phyloP scores from a whole-genome alignment of 2,113 vertebrate species.

The Oreamnos americanus region DNA sequence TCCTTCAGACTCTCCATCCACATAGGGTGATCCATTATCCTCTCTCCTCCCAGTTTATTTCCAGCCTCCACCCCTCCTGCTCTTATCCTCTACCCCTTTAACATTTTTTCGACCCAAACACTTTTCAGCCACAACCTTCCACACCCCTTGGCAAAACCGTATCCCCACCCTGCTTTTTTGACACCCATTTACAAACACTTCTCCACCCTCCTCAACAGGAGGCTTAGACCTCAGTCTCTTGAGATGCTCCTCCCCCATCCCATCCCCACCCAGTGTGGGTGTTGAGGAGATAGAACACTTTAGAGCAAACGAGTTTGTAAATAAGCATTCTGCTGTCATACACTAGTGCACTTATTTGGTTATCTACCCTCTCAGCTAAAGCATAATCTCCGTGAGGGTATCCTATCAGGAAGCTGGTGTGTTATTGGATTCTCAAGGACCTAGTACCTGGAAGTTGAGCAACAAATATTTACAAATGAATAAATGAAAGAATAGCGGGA shows the following conservation, averaged over 20 bases:
- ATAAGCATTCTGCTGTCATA: neutral
- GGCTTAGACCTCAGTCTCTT: neutral
- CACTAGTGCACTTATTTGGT: neutral
- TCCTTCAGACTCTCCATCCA: neutral
- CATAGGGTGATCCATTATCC: neutral
- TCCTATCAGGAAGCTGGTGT: neutral
- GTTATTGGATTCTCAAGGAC: neutral
- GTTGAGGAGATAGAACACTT: neutral
- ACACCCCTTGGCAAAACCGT: neutral
- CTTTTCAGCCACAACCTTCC: constrained; percentile 47
- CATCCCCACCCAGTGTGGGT: neutral
- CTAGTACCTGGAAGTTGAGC: neutral
- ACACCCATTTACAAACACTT: constrained; percentile 44
- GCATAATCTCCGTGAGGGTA: neutral
- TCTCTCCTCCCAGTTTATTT: neutral
- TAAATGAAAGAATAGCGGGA: neutral
- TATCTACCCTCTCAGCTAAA: neutral
- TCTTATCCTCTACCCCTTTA: neutral
- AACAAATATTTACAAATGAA: neutral
- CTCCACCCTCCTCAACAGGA: constrained; percentile 37
- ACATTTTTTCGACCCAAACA: constrained; percentile 17
- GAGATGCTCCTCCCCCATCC: neutral
- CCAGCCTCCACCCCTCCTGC: neutral
- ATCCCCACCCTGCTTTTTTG: constrained; percentile 56
- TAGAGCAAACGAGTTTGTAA: neutral